These are phyloP conservation scores for Adineta ricciae DNA, from an alignment of 2,888 invertebrate species.

Conservation along the genomic window DNA sequence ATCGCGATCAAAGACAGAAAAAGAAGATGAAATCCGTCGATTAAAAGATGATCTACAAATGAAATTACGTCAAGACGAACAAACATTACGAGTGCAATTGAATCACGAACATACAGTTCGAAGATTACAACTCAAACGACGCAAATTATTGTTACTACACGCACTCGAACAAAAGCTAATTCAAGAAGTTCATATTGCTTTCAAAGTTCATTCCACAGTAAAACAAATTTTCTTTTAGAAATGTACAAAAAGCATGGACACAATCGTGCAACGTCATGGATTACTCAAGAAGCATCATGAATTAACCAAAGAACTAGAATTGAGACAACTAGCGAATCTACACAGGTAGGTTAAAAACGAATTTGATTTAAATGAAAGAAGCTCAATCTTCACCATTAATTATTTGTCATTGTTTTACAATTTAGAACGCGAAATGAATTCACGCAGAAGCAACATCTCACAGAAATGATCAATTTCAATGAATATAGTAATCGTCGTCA, in stretches of 20 bases:
- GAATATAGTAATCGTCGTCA: conserved; percentile 31
- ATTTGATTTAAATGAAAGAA: too few species aligned
- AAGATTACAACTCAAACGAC: background rate
- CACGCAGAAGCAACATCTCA: conserved; percentile 26
- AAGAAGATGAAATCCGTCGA: conserved; percentile 17
- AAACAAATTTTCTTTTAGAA: background rate
- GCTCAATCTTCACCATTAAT: too few species aligned
- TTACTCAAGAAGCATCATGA: background rate
- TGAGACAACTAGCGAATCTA: background rate
- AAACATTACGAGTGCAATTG: background rate
- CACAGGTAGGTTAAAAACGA: background rate
- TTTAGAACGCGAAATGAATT: conserved; percentile 23
- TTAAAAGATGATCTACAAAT: conserved; percentile 6
- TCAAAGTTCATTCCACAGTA: too few species aligned
- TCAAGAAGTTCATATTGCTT: conserved; percentile 3
- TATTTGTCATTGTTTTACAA: too few species aligned
- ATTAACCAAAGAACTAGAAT: background rate
- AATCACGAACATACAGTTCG: background rate
- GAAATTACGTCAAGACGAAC: background rate
- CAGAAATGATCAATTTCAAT: conserved; percentile 31
- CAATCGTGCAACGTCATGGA: background rate
- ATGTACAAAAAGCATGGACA: conserved; percentile 15
- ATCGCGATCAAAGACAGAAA: background rate
- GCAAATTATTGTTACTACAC: conserved; percentile 1
- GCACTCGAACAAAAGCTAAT: background rate